Conservation (phyloP, 64 coral and sea anemone species). For the Orbicella faveolata region DNA sequence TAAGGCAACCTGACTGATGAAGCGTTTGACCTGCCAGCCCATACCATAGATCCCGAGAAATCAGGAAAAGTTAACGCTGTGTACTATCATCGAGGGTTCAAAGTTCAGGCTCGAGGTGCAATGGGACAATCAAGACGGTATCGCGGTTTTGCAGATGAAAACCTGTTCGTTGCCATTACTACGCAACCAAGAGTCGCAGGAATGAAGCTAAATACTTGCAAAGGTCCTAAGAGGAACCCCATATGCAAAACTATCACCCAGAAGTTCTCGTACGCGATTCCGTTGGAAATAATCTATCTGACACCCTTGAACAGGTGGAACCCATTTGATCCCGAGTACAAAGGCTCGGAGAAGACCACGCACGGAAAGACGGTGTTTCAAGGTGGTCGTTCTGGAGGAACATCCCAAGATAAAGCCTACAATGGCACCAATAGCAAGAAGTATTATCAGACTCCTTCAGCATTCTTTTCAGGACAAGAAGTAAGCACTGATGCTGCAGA, state of each 20-base stretch:
- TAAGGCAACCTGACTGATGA: conserved; percentile 51
- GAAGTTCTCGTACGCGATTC: conserved; percentile 66
- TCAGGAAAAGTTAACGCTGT: conserved; percentile 37
- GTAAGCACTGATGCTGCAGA: conserved; percentile 72
- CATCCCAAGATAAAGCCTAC: conserved; percentile 53
- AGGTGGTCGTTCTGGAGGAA: conserved; percentile 63
- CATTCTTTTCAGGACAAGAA: conserved; percentile 70
- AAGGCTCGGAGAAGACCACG: neutral
- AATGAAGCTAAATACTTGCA: conserved; percentile 38
- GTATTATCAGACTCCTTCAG: conserved; percentile 80
- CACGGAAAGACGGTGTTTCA: conserved; percentile 35
- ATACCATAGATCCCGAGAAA: conserved; percentile 49
- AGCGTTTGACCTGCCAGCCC: conserved; percentile 53
- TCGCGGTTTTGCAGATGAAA: conserved; percentile 67
- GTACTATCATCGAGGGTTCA: conserved; percentile 69
- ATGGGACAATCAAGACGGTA: conserved; percentile 47
- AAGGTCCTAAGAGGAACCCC: neutral
- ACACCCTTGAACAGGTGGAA: conserved; percentile 71
- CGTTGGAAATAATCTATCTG: conserved; percentile 72
- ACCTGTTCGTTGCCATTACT: conserved; percentile 63
- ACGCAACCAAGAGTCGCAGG: conserved; percentile 55
- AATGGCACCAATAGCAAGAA: conserved; percentile 76
- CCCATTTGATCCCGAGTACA: conserved; percentile 64
- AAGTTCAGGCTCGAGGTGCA: conserved; percentile 32
- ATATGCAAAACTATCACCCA: conserved; percentile 30